Evolutionary conservation across 1,140 invertebrate genomes (phyloP), one percentile per base, ranked within the genome.

Genomic region (Teleogryllus occipitalis): DNA sequence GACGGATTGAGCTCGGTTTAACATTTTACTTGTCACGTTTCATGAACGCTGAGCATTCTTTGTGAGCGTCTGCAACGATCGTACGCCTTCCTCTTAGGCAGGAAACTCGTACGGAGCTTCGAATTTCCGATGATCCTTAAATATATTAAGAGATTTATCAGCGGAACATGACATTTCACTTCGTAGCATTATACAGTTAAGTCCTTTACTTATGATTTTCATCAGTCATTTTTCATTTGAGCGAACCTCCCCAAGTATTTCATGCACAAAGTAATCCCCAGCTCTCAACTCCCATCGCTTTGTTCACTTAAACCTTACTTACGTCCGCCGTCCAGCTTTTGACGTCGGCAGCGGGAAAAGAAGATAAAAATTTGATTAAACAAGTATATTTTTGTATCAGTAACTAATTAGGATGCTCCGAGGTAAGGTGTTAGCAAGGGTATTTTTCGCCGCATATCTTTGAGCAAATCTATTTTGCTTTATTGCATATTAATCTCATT

Each of bases 401-500:
- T 65, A 65, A 65, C 54, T 65, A 65, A 65, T 65, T 65, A 65
- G 54, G 18, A 65, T 18, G 18, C 18, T 65, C 10, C 54, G 54
- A 65, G 18, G 54, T 10, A 65, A 65, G 54, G 54, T 18, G 54
- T 65, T 65, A 10, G 54, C 10, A 65, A 65, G 54, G 18, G 54
- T 65, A 14, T 65, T 65, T 65, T 65, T 14, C 54, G 54, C 54
- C 54, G 54, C 54, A 65, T 65, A 65, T 65, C 54, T 65, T 65
- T 65, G 54, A 65, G 54, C 54, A 18, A 65, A 65, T 65, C 54
- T 65, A 65, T 65, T 65, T 65, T 65, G 54, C 54, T 65, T 65
- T 65, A 65, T 65, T 65, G 54, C 54, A 65, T 65, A 65, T 65
- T 65, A 65, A 65, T 65, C 54, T 65, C 54, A 65, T 65, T 65